Evolutionary conservation across 2,888 invertebrate genomes (phyloP), one percentile per base, ranked within the genome.

Genomic region (Tenthredo distinguenda): DNA sequence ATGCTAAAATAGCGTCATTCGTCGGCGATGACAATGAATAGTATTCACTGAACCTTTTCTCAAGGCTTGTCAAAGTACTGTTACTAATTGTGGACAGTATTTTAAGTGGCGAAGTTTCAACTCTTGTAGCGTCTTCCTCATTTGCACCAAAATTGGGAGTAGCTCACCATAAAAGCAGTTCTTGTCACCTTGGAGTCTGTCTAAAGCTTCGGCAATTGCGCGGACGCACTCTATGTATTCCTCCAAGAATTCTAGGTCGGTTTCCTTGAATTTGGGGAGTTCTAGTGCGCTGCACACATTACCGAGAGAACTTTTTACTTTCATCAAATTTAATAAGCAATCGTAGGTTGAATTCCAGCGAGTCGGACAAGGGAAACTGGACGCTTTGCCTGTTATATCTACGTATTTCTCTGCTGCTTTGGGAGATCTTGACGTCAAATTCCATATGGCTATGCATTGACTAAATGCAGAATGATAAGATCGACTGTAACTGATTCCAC

Each of bases 271-370:
- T 26, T 26, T 26, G 26, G 26, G 26, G 26, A 26, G 26, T 40
- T 74, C 74, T 0, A 74, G n/a, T 74, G 74, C 43, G n/a, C 40
- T 21, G 76, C 76, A 76, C 47, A 50, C 76, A 47, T 76, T 21
- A 12, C 50, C 76, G 1, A 76, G 43, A 31, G 31, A 47, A 4
- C 21, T 21, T 31, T 76, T 76, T 3, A 76, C 76, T 50, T 76
- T 76, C 12, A 76, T 47, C 7, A 76, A 47, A 47, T 50, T 47
- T 21, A 76, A 47, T 26, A 76, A 47, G 21, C 50, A 76, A 15
- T 76, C 76, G 31, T 76, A 76, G 26, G 47, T 76, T 21, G 50
- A 76, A 76, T 50, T 76, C 76, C 76, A 76, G 47, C 76, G 76
- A 6, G 76, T 50, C 9, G 77, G 77, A 26, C 26, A 77, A 50